phyloP scores from a whole-genome alignment of 1,140 invertebrate species.

The Euborellia annulipes region DNA sequence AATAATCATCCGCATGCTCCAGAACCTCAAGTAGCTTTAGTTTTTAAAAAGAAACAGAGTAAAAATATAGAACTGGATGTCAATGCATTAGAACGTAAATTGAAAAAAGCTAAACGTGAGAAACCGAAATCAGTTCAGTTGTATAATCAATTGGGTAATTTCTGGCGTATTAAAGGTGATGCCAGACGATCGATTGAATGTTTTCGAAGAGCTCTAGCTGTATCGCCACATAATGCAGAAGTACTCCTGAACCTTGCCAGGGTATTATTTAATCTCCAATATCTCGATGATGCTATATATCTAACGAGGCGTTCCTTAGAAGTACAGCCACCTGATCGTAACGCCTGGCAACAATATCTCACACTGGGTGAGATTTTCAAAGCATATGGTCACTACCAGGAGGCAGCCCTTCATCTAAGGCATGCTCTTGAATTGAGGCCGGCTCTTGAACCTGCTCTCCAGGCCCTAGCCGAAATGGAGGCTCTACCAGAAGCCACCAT shows the following conservation, averaged over 20 bases:
- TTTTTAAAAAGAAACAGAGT: constrained; percentile 56
- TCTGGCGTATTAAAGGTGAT: constrained; percentile 71
- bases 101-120: constrained; percentile 69
- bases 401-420: constrained; percentile 61
- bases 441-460: constrained; percentile 59
- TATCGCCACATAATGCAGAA: constrained; percentile 74
- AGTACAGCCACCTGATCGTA: constrained; percentile 62
- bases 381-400: constrained; percentile 67
- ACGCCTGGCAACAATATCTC: constrained; percentile 80
- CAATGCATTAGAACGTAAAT: constrained; percentile 52
- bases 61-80: constrained; percentile 57
- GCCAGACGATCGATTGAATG: constrained; percentile 73
- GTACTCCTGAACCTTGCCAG: constrained; percentile 67
- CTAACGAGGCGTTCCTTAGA: constrained; percentile 55
- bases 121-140: constrained; percentile 73
- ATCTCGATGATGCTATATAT: constrained; percentile 76
- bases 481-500: constrained; percentile 52
- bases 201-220: constrained; percentile 64
- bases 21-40: constrained; percentile 53
- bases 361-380: constrained; percentile 72
- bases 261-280: constrained; percentile 69
- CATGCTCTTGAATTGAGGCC: constrained; percentile 68
- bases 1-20: constrained; percentile 47
- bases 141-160: constrained; percentile 81
- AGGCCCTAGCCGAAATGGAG: constrained; percentile 62